A percentile compares a stretch with the other conserved stretches of the same genome.
Conservation (phyloP, 2,797 vertebrate species). For the Ctenopoma kingsleyae region DNA sequence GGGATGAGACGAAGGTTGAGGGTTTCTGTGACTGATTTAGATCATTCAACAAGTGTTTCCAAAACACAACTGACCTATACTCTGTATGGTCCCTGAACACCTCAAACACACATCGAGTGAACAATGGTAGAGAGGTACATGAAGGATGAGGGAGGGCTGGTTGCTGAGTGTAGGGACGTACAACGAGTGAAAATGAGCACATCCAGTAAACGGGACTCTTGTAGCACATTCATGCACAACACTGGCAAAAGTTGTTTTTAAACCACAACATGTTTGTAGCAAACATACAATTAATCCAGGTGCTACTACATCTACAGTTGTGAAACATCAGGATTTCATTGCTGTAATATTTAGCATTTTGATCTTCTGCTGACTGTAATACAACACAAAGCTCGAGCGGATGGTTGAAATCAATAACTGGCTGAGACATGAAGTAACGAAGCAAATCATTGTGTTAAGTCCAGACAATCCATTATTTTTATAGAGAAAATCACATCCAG, state of each 20-base stretch:
- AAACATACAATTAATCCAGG: neutral
- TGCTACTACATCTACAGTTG: neutral
- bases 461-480: neutral
- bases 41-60: too few species aligned
- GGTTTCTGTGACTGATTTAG: too few species aligned
- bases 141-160: too few species aligned
- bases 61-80: too few species aligned
- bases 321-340: neutral
- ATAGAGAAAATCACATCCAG: neutral
- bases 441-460: neutral
- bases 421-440: neutral
- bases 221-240: too few species aligned
- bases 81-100: too few species aligned
- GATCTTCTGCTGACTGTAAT: neutral
- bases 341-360: neutral
- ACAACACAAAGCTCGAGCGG: neutral
- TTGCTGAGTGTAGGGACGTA: too few species aligned
- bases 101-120: too few species aligned
- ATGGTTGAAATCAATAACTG: neutral
- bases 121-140: too few species aligned
- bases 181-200: too few species aligned
- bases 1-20: too few species aligned
- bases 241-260: neutral
- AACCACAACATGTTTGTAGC: neutral
- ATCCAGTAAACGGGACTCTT: too few species aligned